These are phyloP conservation scores for Leucosticte australis DNA, from an alignment of 2,113 vertebrate species.

Conservation along the genomic window DNA sequence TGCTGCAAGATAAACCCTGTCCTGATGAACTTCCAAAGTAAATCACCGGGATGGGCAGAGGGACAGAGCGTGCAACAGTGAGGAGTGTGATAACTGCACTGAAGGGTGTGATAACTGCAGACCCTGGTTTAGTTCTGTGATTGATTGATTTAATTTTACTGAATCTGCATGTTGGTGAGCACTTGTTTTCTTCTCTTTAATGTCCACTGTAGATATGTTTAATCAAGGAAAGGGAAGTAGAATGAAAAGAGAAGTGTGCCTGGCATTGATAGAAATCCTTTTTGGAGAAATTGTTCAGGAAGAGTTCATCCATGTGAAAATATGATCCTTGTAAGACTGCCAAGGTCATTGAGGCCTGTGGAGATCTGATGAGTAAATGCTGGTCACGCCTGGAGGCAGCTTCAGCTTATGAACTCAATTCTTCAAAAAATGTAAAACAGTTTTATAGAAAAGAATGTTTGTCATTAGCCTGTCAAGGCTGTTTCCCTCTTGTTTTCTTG, in stretches of 20 bases:
- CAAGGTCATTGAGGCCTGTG: slow-evolving; percentile 77
- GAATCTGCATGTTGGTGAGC: neutral
- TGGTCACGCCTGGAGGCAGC: slow-evolving; percentile 61
- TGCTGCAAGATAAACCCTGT: neutral
- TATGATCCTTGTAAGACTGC: slow-evolving; percentile 76
- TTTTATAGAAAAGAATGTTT: slow-evolving; percentile 32
- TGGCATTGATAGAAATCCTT: slow-evolving; percentile 69
- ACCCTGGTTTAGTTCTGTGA: neutral
- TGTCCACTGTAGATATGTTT: slow-evolving; percentile 57
- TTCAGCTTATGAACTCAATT: slow-evolving; percentile 59
- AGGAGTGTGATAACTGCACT: neutral
- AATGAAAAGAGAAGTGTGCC: slow-evolving; percentile 50
- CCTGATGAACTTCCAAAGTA: neutral
- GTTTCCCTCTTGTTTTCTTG: neutral
- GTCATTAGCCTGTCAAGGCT: slow-evolving; percentile 40
- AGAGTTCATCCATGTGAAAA: slow-evolving; percentile 76
- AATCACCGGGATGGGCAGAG: neutral
- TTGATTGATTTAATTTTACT: neutral
- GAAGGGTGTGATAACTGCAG: neutral
- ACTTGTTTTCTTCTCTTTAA: slow-evolving; percentile 44
- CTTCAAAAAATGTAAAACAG: slow-evolving; percentile 57
- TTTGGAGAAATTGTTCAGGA: slow-evolving; percentile 70
- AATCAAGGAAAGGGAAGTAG: slow-evolving; percentile 36
- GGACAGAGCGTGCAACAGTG: neutral
- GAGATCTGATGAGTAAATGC: slow-evolving; percentile 76